Conservation (phyloP, 2,113 vertebrate genomes). For the Hippocampus guttulatus region DNA sequence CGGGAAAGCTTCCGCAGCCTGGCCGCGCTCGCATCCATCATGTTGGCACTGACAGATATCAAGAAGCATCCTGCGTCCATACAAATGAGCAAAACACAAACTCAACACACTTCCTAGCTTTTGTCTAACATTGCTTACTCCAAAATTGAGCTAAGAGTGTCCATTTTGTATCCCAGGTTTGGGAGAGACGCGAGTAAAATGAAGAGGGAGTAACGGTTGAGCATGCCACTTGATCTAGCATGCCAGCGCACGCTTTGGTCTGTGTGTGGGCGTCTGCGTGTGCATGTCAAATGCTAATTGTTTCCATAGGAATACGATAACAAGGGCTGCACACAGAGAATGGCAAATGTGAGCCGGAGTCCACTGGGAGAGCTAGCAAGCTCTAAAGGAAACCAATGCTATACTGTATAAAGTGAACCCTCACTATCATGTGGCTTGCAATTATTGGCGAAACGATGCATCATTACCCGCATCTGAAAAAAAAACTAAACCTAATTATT, state of each 20-base stretch:
- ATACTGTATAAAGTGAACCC: neutral
- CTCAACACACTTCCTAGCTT: constrained; percentile 3
- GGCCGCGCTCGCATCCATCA: neutral
- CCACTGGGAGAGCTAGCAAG: constrained; percentile 12
- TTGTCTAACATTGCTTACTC: constrained; percentile 15
- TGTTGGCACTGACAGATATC: constrained; percentile 7
- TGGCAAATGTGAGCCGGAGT: constrained; percentile 58
- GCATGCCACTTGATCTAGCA: constrained; percentile 49
- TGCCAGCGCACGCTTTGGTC: constrained; percentile 52
- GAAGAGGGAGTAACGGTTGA: constrained; percentile 26
- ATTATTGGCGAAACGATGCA: neutral
- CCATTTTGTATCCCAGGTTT: constrained; percentile 38
- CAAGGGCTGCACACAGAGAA: constrained; percentile 56
- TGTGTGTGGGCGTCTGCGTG: constrained; percentile 53
- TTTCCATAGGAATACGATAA: constrained; percentile 63
- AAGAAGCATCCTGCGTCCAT: neutral
- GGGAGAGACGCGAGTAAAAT: constrained; percentile 12
- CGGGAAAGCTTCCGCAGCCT: neutral
- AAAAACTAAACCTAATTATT: no score
- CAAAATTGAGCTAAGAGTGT: constrained; percentile 24
- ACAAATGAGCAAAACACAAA: constrained; percentile 17
- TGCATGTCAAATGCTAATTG: constrained; percentile 58
- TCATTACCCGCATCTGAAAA: neutral
- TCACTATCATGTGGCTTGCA: neutral
- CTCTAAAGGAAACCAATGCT: neutral